These are phyloP conservation scores for Diaphora mendica DNA, from an alignment of 2,888 invertebrate species.

Conservation along the genomic window DNA sequence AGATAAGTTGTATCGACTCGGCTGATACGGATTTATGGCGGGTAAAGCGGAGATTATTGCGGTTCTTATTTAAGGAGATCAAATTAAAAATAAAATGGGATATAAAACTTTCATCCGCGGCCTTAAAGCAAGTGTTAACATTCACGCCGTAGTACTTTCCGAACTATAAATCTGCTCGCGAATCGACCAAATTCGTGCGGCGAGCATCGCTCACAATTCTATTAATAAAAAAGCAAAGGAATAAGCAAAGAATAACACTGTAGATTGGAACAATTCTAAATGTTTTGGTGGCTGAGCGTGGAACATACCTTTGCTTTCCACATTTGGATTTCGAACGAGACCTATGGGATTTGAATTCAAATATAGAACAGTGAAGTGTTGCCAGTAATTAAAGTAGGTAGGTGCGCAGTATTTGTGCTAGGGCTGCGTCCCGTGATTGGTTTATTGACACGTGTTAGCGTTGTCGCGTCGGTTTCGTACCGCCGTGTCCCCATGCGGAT, in stretches of 20 bases:
- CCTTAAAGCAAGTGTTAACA: constrained; percentile 79
- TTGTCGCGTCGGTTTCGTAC: constrained; percentile 56
- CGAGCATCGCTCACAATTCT: constrained; percentile 74
- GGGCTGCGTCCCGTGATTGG: constrained; percentile 67
- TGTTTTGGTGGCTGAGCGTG: constrained; percentile 51
- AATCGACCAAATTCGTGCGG: constrained; percentile 75
- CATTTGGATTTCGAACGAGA: constrained; percentile 68
- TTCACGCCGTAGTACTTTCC: constrained; percentile 70
- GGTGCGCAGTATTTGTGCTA: constrained; percentile 54
- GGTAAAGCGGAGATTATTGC: constrained; percentile 44
- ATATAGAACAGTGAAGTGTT: constrained; percentile 69
- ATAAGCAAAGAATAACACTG: constrained; percentile 70
- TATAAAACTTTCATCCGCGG: constrained; percentile 80
- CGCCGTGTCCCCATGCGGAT: constrained; percentile 83
- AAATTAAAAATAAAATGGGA: constrained; percentile 78
- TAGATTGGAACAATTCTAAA: constrained; percentile 60
- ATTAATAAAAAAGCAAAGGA: constrained; percentile 67
- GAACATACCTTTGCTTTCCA: constrained; percentile 48
- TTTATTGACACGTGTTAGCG: constrained; percentile 78
- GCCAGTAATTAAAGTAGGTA: constrained; percentile 67
- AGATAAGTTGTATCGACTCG: constrained; percentile 55
- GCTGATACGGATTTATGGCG: constrained; percentile 55
- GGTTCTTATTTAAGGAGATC: constrained; percentile 70
- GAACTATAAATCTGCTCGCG: constrained; percentile 81
- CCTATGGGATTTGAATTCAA: constrained; percentile 68